These are phyloP conservation scores for Propithecus deckenii DNA, from an alignment of 2,797 vertebrate genomes.

Conservation along the genomic window DNA sequence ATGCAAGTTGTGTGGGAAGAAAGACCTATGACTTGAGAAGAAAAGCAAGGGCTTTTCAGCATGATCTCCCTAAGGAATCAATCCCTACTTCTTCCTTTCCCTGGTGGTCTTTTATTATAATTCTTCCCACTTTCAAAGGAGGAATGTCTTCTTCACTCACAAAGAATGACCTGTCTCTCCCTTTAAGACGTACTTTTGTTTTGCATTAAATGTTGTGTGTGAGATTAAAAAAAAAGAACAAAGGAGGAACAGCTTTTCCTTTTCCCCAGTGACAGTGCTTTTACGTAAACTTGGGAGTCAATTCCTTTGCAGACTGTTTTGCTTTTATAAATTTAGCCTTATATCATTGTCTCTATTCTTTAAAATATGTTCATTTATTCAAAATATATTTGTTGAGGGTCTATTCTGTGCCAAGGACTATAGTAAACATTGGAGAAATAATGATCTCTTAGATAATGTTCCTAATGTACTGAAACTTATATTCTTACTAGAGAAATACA, in stretches of 20 bases:
- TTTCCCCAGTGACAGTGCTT: neutral
- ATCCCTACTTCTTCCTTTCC: neutral
- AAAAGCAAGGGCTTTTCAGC: neutral
- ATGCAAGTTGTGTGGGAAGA: neutral
- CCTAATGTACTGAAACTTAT: neutral
- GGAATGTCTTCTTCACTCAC: no score
- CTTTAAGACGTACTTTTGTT: no score
- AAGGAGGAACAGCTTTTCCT: neutral
- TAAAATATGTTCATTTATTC: neutral
- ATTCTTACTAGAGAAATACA: neutral
- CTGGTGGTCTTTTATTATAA: neutral
- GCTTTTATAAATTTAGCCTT: slow-evolving; percentile 3
- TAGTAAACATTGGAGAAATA: neutral
- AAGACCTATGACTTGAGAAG: neutral
- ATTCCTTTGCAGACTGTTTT: neutral
- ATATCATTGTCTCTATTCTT: neutral
- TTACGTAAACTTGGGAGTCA: neutral
- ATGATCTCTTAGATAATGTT: neutral
- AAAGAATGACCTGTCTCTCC: no score
- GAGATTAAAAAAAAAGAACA: no score
- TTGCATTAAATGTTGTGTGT: no score
- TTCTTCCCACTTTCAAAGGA: neutral
- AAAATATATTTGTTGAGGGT: neutral
- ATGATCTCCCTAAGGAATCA: neutral
- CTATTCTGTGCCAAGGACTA: neutral